phyloP scores from a whole-genome alignment of 1,140 invertebrate species.

The Drepana arcuata region DNA sequence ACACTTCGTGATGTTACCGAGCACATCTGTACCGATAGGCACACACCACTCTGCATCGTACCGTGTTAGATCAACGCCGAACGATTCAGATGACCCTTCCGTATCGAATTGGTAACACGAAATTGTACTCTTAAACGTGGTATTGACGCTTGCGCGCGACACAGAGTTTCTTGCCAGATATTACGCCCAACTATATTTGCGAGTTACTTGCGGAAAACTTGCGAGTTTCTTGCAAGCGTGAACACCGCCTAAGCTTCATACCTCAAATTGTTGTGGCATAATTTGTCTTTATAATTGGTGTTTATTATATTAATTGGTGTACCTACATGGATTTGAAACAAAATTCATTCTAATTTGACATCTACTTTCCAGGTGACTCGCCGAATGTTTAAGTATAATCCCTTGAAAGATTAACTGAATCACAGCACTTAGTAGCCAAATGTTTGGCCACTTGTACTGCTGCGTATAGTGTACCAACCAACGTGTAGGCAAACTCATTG shows the following conservation, averaged over 20 bases:
- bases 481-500: no score
- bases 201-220: no score
- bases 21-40: conserved; percentile 41
- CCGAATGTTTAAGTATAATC: conserved; percentile 68
- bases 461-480: no score
- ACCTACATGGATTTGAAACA: conserved; percentile 54
- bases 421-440: conserved; percentile 52
- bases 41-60: conserved; percentile 35
- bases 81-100: conserved; percentile 18
- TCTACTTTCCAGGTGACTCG: conserved; percentile 70
- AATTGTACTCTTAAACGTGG: no score
- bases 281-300: no score
- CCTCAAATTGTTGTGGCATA: no score
- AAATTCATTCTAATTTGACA: conserved; percentile 68
- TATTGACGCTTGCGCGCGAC: no score
- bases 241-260: no score
- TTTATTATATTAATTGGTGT: conserved; percentile 53
- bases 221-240: no score
- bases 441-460: conserved; percentile 38
- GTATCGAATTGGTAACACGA: conserved; percentile 48
- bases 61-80: conserved; percentile 32
- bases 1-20: conserved; percentile 41
- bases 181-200: no score
- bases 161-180: no score
- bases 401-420: conserved; percentile 55